A percentile compares a stretch with the other conserved stretches of the same genome.
These are phyloP conservation scores for Drosophila kepulauana DNA, from an alignment of 1,140 invertebrate species.

Conservation along the genomic window DNA sequence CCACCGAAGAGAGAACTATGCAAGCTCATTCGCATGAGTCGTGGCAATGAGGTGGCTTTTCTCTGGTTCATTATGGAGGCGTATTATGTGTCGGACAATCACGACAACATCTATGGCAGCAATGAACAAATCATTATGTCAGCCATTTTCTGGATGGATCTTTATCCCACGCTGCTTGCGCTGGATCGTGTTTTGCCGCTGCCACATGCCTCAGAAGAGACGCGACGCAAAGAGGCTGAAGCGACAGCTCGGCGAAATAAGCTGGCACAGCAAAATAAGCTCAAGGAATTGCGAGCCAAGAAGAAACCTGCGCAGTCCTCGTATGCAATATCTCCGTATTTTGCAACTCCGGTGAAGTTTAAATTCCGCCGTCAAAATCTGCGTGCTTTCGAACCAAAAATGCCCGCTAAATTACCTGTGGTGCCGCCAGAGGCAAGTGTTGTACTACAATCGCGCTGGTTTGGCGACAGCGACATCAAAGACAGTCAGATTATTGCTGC, in stretches of 20 bases:
- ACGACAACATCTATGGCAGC: constrained; percentile 33
- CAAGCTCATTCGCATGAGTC: constrained; percentile 42
- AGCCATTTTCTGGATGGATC: constrained; percentile 67
- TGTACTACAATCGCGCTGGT: constrained; percentile 49
- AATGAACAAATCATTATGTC: constrained; percentile 75
- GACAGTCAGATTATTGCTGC: constrained; percentile 17
- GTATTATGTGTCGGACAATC: constrained; percentile 52
- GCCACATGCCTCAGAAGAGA: constrained; percentile 30
- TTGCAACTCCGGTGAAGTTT: constrained; percentile 5
- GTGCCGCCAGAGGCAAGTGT: not conserved
- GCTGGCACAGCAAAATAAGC: not conserved
- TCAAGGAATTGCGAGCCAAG: not conserved
- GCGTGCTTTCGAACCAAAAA: constrained; percentile 11
- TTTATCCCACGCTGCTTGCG: constrained; percentile 58
- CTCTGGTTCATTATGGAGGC: constrained; percentile 76
- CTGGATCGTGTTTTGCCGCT: constrained; percentile 68
- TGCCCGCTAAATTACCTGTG: not conserved
- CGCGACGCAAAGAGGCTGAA: not conserved
- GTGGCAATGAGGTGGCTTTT: constrained; percentile 69
- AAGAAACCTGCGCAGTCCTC: not conserved
- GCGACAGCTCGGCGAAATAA: not conserved
- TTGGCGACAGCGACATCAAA: constrained; percentile 23
- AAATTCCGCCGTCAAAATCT: not conserved
- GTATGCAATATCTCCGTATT: constrained; percentile 38
- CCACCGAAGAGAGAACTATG: constrained; percentile 12